A percentile compares a stretch with the other conserved stretches of the same genome.
These are phyloP conservation scores for Atherinomorus stipes DNA, from an alignment of 2,113 vertebrate genomes.

Conservation along the genomic window DNA sequence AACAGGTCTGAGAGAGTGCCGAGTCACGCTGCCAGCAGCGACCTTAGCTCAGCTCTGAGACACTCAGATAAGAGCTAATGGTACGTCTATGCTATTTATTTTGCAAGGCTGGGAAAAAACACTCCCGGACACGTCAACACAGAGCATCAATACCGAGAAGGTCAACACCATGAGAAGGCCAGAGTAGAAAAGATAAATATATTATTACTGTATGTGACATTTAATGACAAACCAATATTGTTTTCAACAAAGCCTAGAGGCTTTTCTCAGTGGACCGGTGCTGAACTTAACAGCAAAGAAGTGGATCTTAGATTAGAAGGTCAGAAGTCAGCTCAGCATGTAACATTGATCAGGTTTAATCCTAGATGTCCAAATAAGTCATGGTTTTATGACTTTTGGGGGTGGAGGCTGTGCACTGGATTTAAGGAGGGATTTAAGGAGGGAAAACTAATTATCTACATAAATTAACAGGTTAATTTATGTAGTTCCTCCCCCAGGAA, in stretches of 20 bases:
- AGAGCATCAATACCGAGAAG: slow-evolving; percentile 19
- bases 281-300: slow-evolving; percentile 9
- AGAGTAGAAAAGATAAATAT: slow-evolving; percentile 16
- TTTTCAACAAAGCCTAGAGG: background rate
- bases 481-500: too few relatives aligned
- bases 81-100: slow-evolving; percentile 39
- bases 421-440: background rate
- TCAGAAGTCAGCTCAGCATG: background rate
- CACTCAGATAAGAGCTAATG: slow-evolving; percentile 35
- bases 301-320: background rate
- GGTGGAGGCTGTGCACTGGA: too few relatives aligned
- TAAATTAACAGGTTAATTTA: background rate
- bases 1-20: slow-evolving; percentile 41
- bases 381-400: background rate
- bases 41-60: slow-evolving; percentile 17
- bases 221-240: slow-evolving; percentile 13
- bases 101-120: slow-evolving; percentile 8
- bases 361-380: background rate
- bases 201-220: slow-evolving; percentile 8
- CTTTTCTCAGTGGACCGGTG: background rate
- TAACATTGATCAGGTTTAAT: background rate
- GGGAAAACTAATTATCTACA: background rate
- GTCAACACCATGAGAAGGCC: slow-evolving; percentile 9
- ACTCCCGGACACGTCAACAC: slow-evolving; percentile 5
- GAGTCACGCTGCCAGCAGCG: slow-evolving; percentile 32